Evolutionary conservation across 2,113 vertebrate species (phyloP), one percentile per base, ranked within the genome.

Genomic region (Monarcha castaneiventris): DNA sequence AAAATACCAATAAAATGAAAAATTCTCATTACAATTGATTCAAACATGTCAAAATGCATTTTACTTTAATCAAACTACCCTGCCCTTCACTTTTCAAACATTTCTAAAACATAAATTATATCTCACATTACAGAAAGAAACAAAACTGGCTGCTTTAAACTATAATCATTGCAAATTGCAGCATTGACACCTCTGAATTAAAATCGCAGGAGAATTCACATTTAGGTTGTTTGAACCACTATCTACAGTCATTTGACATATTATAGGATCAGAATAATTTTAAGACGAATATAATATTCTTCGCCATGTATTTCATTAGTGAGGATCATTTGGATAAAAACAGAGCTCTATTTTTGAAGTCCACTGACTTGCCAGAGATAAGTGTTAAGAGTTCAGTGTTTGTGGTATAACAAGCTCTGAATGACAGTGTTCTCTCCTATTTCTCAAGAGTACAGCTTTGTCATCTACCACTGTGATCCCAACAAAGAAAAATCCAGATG

Each of bases 401-500:
- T 39, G 59, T 15, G 58, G 68, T 27, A 62, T 87, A 95, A 93
- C 75, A 95, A 96, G 89, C 94, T 66, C 35, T 97, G 96, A 97
- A 93, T 94, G 97, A 97, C 97, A 97, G 92, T 56, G 77, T 73
- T 96, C 96, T 93, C 91, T 93, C 94, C 85, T 64, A 64, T 96
- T 89, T 95, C 97, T 97, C 95, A 88, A 88, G 95, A 96, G 95
- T 84, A 35, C 87, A 11, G 89, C 91, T 97, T 96, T 97, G 97
- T 97, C 97, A 97, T 97, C 97, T 97, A 96, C 94, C 97, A 96
- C 97, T 97, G 96, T 95, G 97, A 97, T 98, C 97, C 96, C 84
- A 81, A 95, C 86, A 97, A 97, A 97, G 87, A 94, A 85, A 92
- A 93, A 95, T 93, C 95, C 98, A 94, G 96, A 97, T 97, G 97